Base-by-base conservation (phyloP, 2,888 invertebrate species). In the Cheilosia grossa region DNA sequence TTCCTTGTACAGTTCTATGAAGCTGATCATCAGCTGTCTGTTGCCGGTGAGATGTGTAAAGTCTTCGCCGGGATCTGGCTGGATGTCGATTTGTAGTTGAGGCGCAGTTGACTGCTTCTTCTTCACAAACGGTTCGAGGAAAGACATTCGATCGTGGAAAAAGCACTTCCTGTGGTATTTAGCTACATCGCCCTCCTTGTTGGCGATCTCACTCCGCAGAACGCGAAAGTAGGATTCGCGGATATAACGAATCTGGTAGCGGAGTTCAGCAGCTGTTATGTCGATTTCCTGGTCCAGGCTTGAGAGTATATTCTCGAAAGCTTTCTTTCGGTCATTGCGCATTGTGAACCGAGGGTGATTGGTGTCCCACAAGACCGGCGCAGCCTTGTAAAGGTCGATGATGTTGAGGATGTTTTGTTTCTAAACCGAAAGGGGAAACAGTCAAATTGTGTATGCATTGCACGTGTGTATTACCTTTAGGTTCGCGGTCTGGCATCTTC, bases 1-100 rank as follows among this genome's bases (percentile, higher is more conserved):
- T 10, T 61, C 40, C 9, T 78, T 78, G 15, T 78, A 82, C 6
- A 56, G 42, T 7, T 67, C 44, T 17, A 82, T 82, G 21, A 82
- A 82, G 10, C 49, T 42, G 17, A 51, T n/a, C 82, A 82, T 82
- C 5, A 82, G 63, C 1, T 40, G 2, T 17, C 15, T 54, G 30
- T 82, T 82, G 19, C 73, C 78, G 0, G 42, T 67, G 4, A 82
- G 63, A 27, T 56, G 78, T 2, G 47, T 63, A 19, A 78, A 78
- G 51, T 82, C 56, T 21, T 72, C 73, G 1, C 2, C 40, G 10
- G 51, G 24, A 27, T 51, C 51, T 24, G 51, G 51, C 24, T 24
- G 13, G 13, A 10, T 24, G 21, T 51, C 51, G 2, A 54, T 30
- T 54, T 54, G 37, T 13, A 27, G n/a, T 30, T 4, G 30, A 0